Conservation (phyloP, 2,113 vertebrate genomes). For the Tor tambroides region DNA sequence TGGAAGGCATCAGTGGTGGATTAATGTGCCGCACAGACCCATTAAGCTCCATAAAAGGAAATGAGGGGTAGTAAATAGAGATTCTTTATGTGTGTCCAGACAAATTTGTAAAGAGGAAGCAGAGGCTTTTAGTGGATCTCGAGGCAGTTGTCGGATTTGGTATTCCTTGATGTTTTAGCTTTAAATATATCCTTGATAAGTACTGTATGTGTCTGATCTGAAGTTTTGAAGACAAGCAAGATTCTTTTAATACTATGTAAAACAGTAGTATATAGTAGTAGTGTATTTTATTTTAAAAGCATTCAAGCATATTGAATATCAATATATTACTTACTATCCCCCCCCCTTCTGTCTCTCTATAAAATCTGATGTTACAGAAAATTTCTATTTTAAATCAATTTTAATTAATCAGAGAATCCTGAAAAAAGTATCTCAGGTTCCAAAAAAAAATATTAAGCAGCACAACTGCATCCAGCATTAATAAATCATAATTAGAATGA, state of each 20-base stretch:
- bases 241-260: neutral
- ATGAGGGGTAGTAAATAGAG: slow-evolving; percentile 35
- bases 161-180: neutral
- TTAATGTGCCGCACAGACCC: slow-evolving; percentile 19
- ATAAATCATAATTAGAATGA: too few relatives aligned
- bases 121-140: neutral
- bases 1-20: neutral
- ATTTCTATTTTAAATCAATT: too few relatives aligned
- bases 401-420: too few relatives aligned
- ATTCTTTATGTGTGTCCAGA: slow-evolving; percentile 32
- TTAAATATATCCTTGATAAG: neutral
- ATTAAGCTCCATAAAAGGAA: slow-evolving; percentile 26
- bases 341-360: too few relatives aligned
- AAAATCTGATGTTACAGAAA: too few relatives aligned
- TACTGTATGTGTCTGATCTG: neutral
- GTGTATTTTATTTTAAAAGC: neutral
- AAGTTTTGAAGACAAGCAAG: neutral
- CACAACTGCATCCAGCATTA: too few relatives aligned
- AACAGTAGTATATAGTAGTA: neutral
- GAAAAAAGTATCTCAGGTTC: too few relatives aligned
- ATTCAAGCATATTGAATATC: neutral
- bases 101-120: slow-evolving; percentile 12
- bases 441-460: too few relatives aligned
- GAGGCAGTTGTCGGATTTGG: neutral
- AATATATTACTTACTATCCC: too few relatives aligned